These are phyloP conservation scores for Mythimna vitellina DNA, from an alignment of 2,888 invertebrate species.

Conservation along the genomic window DNA sequence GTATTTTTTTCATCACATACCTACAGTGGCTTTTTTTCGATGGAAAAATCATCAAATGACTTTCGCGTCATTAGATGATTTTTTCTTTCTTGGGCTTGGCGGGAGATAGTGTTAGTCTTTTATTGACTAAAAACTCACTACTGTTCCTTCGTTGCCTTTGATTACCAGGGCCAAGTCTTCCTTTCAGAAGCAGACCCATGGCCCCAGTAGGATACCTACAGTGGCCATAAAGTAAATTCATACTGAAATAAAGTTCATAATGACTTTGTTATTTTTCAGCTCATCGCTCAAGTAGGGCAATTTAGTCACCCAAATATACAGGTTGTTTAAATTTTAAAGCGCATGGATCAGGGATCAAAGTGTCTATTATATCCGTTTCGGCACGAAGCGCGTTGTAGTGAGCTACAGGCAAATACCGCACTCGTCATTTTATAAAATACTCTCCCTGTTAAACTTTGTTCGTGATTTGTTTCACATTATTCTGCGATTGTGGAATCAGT, in stretches of 20 bases:
- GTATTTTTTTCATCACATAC: no score
- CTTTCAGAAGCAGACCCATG: no score
- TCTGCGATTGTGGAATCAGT: background rate
- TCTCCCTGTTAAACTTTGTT: constrained; percentile 47
- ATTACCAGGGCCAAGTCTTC: no score
- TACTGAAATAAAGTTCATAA: background rate
- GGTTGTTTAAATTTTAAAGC: constrained; percentile 78
- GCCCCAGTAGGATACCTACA: no score
- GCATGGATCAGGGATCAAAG: constrained; percentile 69
- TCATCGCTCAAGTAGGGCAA: constrained; percentile 18
- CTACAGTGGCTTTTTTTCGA: no score
- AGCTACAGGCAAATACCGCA: constrained; percentile 58
- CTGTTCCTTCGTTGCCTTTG: no score
- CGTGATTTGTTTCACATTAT: constrained; percentile 49
- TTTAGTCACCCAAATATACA: constrained; percentile 61
- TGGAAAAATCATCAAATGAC: no score
- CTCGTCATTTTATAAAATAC: constrained; percentile 55
- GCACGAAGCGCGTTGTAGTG: constrained; percentile 74
- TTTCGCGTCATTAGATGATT: no score
- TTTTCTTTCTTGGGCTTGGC: no score
- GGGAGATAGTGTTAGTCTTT: no score
- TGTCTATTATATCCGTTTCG: constrained; percentile 76
- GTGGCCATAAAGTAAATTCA: background rate
- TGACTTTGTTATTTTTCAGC: background rate
- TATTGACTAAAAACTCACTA: no score